phyloP scores from a whole-genome alignment of 2,888 invertebrate genomes.

The Pherbina coryleti region DNA sequence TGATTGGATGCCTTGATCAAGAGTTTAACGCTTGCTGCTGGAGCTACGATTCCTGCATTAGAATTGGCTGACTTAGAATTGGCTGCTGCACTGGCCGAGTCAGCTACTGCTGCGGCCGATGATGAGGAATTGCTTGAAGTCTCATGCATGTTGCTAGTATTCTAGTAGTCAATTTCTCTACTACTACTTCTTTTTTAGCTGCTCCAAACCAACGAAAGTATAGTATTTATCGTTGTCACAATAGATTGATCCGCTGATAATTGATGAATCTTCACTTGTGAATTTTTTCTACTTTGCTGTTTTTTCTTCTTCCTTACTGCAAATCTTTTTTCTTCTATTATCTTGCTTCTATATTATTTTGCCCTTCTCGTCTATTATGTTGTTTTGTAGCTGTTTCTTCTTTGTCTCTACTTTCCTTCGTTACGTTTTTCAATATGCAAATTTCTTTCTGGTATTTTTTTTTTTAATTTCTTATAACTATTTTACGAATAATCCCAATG shows the following conservation, averaged over 20 bases:
- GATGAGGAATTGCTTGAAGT: constrained; percentile 52
- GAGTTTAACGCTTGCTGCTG: constrained; percentile 53
- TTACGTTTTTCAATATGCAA: background rate
- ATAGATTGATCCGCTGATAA: background rate
- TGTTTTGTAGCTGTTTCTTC: background rate
- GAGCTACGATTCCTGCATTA: constrained; percentile 2
- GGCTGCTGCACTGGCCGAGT: constrained; percentile 48
- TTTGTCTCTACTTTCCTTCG: background rate
- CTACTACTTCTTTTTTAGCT: background rate
- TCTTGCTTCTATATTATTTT: background rate
- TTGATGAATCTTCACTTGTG: background rate
- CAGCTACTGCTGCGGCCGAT: constrained; percentile 59
- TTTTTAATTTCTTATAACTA: background rate
- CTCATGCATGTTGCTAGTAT: constrained; percentile 56
- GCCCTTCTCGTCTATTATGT: background rate
- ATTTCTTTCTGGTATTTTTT: background rate
- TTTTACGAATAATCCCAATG: background rate
- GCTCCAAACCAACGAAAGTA: background rate
- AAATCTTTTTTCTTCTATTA: background rate
- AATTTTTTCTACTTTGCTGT: background rate
- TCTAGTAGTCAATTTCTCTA: background rate
- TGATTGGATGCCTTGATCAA: constrained; percentile 79
- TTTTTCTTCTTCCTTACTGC: background rate
- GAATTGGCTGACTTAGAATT: constrained; percentile 31
- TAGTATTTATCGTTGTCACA: background rate